These are phyloP conservation scores for Rhynchophorus ferrugineus DNA, from an alignment of 1,140 invertebrate species.

Conservation along the genomic window DNA sequence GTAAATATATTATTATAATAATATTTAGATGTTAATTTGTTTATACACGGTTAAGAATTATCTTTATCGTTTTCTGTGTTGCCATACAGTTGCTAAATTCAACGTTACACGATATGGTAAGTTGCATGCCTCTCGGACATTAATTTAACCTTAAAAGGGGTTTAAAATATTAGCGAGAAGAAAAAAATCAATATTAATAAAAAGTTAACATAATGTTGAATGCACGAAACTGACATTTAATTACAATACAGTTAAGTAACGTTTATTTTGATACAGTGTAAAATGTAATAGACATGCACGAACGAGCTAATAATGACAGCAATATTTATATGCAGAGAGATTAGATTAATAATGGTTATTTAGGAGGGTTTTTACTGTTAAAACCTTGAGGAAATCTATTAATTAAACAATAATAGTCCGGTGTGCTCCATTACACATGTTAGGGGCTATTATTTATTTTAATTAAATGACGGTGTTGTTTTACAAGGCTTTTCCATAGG, in stretches of 20 bases:
- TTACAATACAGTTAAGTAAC: conserved; percentile 19
- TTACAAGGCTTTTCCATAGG: no score
- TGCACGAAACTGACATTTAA: conserved; percentile 22
- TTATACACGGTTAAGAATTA: no score
- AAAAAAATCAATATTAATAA: conserved; percentile 23
- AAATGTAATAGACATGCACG: conserved; percentile 17
- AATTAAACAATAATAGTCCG: no score
- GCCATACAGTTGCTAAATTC: no score
- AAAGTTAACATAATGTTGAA: conserved; percentile 19
- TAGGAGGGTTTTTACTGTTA: neutral
- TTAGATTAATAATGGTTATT: conserved; percentile 17
- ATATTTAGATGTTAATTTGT: no score
- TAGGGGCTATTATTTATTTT: no score
- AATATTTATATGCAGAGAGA: conserved; percentile 14
- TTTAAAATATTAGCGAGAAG: conserved; percentile 1
- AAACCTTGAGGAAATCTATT: conserved; percentile 8
- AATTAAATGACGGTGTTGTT: no score
- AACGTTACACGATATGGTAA: no score
- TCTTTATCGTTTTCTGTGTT: no score
- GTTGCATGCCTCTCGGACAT: conserved; percentile 6
- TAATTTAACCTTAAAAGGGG: conserved; percentile 6
- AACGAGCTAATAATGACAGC: conserved; percentile 11
- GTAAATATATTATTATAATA: no score
- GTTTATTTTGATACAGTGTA: conserved; percentile 21
- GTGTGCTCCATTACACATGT: no score